These are phyloP conservation scores for Kuschelorhynchus macadamiae DNA, from an alignment of 2,888 invertebrate species.

Conservation along the genomic window DNA sequence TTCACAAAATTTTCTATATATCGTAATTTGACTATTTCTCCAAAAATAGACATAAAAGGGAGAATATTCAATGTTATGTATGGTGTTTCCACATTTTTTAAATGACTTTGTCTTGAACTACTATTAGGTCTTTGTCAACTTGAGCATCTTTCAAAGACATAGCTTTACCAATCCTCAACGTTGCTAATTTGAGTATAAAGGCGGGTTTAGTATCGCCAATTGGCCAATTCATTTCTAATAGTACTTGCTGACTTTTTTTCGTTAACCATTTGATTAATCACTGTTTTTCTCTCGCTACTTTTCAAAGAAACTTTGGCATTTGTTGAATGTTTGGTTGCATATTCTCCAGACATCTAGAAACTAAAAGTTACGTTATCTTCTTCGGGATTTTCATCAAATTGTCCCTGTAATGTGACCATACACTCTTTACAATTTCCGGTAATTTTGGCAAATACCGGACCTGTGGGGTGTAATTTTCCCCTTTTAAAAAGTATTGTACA, in stretches of 20 bases:
- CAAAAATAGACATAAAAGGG: slow-evolving; percentile 12
- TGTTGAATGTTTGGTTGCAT: background rate
- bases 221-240: slow-evolving; percentile 3
- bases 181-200: background rate
- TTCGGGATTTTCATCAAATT: background rate
- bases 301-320: background rate
- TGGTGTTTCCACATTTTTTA: background rate
- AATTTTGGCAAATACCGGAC: background rate
- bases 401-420: background rate
- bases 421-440: background rate
- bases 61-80: background rate
- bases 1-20: background rate
- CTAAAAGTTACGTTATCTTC: background rate
- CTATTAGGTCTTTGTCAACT: slow-evolving; percentile 1
- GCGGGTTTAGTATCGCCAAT: background rate
- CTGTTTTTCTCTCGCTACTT: background rate
- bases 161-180: background rate
- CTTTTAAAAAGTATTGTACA: slow-evolving; percentile 8
- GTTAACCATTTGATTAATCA: background rate
- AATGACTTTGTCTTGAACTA: background rate
- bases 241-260: slow-evolving; percentile 1
- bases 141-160: background rate
- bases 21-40: slow-evolving; percentile 6
- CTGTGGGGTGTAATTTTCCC: background rate
- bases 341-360: background rate